These are phyloP conservation scores for Acropternis orthonyx DNA, from an alignment of 2,797 vertebrate genomes.

Conservation along the genomic window DNA sequence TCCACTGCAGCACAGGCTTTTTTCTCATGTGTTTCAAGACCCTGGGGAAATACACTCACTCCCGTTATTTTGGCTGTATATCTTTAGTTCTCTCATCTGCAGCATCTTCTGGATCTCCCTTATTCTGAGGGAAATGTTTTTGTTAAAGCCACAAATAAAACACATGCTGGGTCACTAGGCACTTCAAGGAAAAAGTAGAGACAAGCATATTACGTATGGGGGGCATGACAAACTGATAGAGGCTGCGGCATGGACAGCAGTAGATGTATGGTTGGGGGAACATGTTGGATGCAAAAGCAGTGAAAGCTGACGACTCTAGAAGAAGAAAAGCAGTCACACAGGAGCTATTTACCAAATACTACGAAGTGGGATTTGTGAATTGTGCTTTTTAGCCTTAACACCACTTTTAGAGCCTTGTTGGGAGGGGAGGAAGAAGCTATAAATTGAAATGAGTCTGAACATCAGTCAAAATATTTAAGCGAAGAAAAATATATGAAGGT, in stretches of 20 bases:
- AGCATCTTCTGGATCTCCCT: neutral
- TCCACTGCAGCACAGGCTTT: neutral
- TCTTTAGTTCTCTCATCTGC: neutral
- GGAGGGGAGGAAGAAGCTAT: neutral
- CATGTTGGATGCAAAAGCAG: neutral
- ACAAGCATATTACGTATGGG: neutral
- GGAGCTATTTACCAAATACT: slow-evolving; percentile 23
- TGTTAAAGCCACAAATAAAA: slow-evolving; percentile 23
- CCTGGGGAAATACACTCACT: neutral
- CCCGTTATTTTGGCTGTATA: neutral
- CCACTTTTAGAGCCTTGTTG: slow-evolving; percentile 3
- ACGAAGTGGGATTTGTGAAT: slow-evolving; percentile 8
- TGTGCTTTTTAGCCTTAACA: neutral
- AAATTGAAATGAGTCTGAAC: slow-evolving; percentile 4
- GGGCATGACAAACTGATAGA: neutral
- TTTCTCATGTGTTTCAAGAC: neutral
- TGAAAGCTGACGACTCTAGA: slow-evolving; percentile 19
- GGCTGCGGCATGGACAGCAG: neutral
- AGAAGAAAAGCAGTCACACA: neutral
- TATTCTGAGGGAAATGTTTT: neutral
- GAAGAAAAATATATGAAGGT: neutral
- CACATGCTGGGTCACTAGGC: neutral
- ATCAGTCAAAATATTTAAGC: slow-evolving; percentile 29
- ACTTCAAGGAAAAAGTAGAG: neutral
- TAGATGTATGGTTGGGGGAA: neutral